Evolutionary conservation across 2,797 vertebrate genomes (phyloP), one percentile per base, ranked within the genome.

Genomic region (Acanthurus leucopareius): DNA sequence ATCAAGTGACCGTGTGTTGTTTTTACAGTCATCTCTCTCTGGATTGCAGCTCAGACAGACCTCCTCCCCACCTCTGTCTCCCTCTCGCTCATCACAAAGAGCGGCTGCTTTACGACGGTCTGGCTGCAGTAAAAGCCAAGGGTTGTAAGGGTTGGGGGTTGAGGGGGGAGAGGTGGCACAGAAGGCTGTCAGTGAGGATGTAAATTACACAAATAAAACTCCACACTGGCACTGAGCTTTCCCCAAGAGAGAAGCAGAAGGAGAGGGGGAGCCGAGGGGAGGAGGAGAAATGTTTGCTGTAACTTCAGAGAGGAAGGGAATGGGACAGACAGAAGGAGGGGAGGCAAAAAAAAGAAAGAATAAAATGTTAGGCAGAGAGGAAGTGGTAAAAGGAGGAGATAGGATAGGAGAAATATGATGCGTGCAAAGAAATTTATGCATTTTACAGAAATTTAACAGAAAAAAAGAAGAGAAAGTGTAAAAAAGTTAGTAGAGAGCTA

Each of bases 171-270:
- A 44, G 60, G 69, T 22, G 47, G 80, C 85, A 90, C 86, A 87
- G 89, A 89, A 89, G 88, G 90, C 87, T 91, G 92, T 92, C 85
- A 74, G 88, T 75, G 80, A 73, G 78, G 86, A 92, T 92, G 90
- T 95, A 94, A 94, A 94, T 94, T 91, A 93, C 90, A 85, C 89
- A 93, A 93, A 93, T 93, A 94, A 94, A 94, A 91, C 81, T 88
- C 76, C 70, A 81, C 86, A 77, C 86, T 89, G 89, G 88, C 88
- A 91, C 88, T 79, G 73, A 89, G 86, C 73, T 80, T 89, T 84
- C 88, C 88, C 80, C 64, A 64, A 65, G 75, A 87, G 85, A 83
- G 32, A 52, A 56, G 85, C 77, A 60, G 47, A 52, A 56, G 86
- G 79, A 60, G 47, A 47, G 69, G 56, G 61, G 66, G 63, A 68